phyloP scores from a whole-genome alignment of 2,797 vertebrate species.

The Rhabdomys pumilio region DNA sequence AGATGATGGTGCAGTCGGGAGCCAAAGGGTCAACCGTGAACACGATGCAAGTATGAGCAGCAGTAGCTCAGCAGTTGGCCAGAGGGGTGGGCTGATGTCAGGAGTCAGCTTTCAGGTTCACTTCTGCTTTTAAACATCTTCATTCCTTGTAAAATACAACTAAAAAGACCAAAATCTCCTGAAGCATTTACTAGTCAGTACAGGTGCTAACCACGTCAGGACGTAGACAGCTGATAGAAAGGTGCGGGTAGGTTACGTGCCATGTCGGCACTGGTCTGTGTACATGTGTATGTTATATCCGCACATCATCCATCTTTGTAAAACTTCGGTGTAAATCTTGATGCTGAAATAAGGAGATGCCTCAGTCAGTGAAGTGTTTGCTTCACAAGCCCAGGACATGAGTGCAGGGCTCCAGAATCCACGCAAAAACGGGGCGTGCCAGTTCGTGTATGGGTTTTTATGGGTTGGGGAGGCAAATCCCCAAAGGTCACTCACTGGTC shows the following conservation, averaged over 20 bases:
- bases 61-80: background rate
- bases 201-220: background rate
- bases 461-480: background rate
- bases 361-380: background rate
- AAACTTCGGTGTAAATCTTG: background rate
- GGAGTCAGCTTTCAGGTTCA: background rate
- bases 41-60: slow-evolving; percentile 96
- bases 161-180: background rate
- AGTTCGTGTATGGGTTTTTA: background rate
- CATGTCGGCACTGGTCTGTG: background rate
- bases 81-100: background rate
- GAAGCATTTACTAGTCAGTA: background rate
- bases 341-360: background rate
- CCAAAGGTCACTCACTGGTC: background rate
- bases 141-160: background rate
- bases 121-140: slow-evolving; percentile 27
- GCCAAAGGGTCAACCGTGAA: slow-evolving; percentile 99
- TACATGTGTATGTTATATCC: background rate
- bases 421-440: background rate
- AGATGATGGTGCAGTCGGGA: slow-evolving; percentile 99
- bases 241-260: background rate
- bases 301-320: background rate
- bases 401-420: background rate
- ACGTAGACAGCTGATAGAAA: background rate
- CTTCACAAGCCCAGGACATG: background rate